phyloP scores from a whole-genome alignment of 2,113 vertebrate genomes.

The Gasterosteus nipponicus region DNA sequence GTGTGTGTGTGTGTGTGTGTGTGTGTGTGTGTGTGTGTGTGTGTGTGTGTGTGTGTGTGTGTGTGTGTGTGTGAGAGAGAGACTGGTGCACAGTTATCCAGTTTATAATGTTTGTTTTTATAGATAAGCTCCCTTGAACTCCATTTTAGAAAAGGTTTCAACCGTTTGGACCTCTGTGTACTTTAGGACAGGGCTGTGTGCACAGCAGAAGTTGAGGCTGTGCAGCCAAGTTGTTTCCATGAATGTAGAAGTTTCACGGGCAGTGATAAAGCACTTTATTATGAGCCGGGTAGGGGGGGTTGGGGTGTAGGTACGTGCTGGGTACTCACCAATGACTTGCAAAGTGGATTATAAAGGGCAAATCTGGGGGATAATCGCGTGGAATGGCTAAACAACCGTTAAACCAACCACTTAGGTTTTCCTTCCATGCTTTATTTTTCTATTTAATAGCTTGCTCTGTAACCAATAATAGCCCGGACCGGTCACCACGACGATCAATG shows the following conservation, averaged over 20 bases:
- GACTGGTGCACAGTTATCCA: conserved; percentile 28
- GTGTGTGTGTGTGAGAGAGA: conserved; percentile 12
- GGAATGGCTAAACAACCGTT: not conserved
- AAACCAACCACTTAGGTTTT: not conserved
- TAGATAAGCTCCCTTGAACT: conserved; percentile 36
- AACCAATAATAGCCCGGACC: not conserved
- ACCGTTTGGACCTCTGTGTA: conserved; percentile 36
- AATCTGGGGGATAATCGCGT: conserved; percentile 3
- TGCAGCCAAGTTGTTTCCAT: conserved; percentile 39
- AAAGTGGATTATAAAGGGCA: conserved; percentile 44
- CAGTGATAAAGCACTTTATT: conserved; percentile 53
- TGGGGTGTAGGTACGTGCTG: not conserved
- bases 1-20: conserved; percentile 24
- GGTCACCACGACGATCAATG: not conserved
- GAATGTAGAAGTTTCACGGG: conserved; percentile 24
- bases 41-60: not conserved
- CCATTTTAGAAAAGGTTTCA: not conserved
- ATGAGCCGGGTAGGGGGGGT: not conserved
- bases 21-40: conserved; percentile 15
- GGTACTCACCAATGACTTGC: conserved; percentile 1
- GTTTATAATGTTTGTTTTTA: conserved; percentile 64
- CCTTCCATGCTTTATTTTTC: not conserved
- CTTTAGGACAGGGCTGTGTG: conserved; percentile 40
- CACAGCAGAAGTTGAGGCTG: conserved; percentile 22
- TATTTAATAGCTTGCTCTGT: not conserved